Evolutionary conservation across 2,797 vertebrate species (phyloP).

Genomic region (Australoheros facetus): DNA sequence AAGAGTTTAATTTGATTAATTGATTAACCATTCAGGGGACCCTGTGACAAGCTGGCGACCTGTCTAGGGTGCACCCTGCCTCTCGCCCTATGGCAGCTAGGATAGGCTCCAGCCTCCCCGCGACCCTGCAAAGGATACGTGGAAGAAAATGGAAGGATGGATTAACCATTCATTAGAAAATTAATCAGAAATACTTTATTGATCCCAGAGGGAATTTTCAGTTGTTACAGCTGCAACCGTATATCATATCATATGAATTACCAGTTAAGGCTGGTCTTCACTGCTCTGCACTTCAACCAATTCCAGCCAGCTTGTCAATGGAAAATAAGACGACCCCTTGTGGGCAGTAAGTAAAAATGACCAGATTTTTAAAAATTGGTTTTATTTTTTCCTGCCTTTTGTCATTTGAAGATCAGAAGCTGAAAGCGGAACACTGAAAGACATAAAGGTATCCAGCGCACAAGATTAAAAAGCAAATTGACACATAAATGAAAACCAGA

Average conservation of each 20-base stretch:
- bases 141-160: no score
- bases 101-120: no score
- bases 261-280: neutral
- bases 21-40: neutral
- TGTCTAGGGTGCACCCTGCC: no score
- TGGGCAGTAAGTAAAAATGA: constrained; percentile 59
- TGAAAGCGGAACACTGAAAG: constrained; percentile 25
- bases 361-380: neutral
- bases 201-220: no score
- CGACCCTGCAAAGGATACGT: no score
- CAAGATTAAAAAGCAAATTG: neutral
- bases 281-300: neutral
- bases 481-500: constrained; percentile 15
- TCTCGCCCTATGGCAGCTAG: no score
- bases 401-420: constrained; percentile 2
- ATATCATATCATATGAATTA: constrained; percentile 1
- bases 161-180: no score
- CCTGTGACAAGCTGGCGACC: no score
- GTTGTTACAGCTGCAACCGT: no score
- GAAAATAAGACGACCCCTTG: constrained; percentile 62
- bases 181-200: no score
- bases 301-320: neutral
- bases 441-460: constrained; percentile 36
- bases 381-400: neutral
- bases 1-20: constrained; percentile 1